Evolutionary conservation across 2,113 vertebrate species (phyloP), one percentile per base, ranked within the genome.

Genomic region (Neomonachus schauinslandi): DNA sequence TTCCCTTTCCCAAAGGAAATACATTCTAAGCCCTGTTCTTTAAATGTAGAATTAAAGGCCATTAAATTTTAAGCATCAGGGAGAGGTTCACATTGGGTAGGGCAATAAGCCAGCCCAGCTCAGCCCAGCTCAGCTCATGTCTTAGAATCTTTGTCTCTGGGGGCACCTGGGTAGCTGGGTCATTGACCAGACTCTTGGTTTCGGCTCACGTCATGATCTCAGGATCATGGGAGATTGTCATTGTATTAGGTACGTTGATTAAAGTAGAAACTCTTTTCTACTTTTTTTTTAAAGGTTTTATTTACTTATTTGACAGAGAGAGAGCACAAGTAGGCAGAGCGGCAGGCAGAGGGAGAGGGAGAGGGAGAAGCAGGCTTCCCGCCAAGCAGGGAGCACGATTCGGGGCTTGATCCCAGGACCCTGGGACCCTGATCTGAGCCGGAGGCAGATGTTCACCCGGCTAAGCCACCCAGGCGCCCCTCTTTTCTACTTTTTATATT

Each of bases 1-100:
- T 94, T 95, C 28, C 65, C 82, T 77, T 88, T 95, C 18, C 10
- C 91, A 46, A 1, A 24, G 42, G 71, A 91, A 92, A 86, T 79
- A 55, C 7, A 63, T 91, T 71, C 26, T 71, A 91, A 90, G 4
- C 5, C 22, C 39, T 15, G 1, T 31, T 83, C 33, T 92, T 42
- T 69, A 92, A 79, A 51, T 24, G 59, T 71, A 67, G 13, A 76
- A 55, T 26, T 55, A 76, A 72, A 93, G 22, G 42, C 42, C 16
- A 31, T 49, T 80, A 63, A 1, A 36, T 57, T 42, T 88, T 18
- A 92, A 86, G 53, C 65, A 71, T 51, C 26, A 76, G n/a, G n/a
- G 63, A 86, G 53, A 90, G 61, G 24, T 80, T 82, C 79, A 79
- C 33, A 39, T 53, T 55, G 18, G 61, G 57, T 19, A 92, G 49